Evolutionary conservation across 2,113 vertebrate species (phyloP).

Genomic region (Sphyrna mokarran): DNA sequence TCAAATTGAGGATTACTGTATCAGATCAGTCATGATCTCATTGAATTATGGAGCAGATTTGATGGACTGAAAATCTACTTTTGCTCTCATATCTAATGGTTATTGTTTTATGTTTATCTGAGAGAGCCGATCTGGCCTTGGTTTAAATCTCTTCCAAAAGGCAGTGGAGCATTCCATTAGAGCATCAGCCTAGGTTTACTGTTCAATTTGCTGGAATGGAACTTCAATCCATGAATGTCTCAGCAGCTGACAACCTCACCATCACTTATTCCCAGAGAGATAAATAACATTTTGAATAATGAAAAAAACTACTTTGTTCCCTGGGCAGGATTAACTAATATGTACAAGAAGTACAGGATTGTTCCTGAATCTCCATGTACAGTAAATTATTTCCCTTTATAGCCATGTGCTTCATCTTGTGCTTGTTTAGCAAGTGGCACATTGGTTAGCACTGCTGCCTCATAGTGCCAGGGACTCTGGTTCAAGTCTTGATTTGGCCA

Average conservation of each 20-base stretch:
- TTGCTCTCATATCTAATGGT: no score
- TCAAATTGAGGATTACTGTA: no score
- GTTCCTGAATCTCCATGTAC: neutral
- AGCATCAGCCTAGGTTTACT: neutral
- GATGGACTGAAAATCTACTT: no score
- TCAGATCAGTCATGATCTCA: no score
- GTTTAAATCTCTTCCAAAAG: neutral
- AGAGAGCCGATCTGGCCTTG: neutral
- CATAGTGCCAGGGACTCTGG: no score
- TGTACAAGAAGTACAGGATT: neutral
- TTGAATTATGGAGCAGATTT: no score
- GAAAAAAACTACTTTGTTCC: neutral
- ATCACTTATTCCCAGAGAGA: neutral
- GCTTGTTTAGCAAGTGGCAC: no score
- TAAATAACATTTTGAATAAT: neutral
- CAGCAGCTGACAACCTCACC: neutral
- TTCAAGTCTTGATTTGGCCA: no score
- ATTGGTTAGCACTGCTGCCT: no score
- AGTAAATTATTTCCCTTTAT: neutral
- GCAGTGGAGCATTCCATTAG: neutral
- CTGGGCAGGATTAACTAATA: neutral
- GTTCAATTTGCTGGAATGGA: neutral
- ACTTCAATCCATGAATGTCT: neutral
- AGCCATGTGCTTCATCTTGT: neutral
- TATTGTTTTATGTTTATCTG: neutral